phyloP scores from a whole-genome alignment of 2,113 vertebrate genomes.

The Hypomesus transpacificus region DNA sequence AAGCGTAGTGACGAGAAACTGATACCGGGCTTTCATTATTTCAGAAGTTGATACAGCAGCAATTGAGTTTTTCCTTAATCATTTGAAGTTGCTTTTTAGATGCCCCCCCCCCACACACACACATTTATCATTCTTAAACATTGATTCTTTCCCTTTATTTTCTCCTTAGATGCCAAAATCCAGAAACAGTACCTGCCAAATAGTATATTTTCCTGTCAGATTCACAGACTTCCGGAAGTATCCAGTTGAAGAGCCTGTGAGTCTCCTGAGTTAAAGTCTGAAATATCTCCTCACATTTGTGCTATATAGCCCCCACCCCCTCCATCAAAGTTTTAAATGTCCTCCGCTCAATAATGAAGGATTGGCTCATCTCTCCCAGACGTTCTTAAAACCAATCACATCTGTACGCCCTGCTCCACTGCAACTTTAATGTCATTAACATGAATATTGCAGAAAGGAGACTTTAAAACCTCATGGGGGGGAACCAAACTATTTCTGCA shows the following conservation, averaged over 20 bases:
- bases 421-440: constrained; percentile 32
- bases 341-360: constrained; percentile 19
- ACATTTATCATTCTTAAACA: too few relatives aligned
- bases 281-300: neutral
- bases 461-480: constrained; percentile 11
- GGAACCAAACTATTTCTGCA: constrained; percentile 12
- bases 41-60: too few relatives aligned
- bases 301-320: constrained; percentile 9
- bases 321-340: constrained; percentile 35
- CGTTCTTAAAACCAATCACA: constrained; percentile 23
- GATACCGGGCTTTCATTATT: too few relatives aligned
- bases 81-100: too few relatives aligned
- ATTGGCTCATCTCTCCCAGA: constrained; percentile 26
- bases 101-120: too few relatives aligned
- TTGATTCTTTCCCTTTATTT: too few relatives aligned
- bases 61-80: too few relatives aligned
- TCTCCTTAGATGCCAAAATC: too few relatives aligned
- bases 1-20: too few relatives aligned
- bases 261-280: neutral
- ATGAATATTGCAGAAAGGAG: constrained; percentile 47
- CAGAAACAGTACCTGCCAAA: neutral
- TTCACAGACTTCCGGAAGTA: too few relatives aligned
- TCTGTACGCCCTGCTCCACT: neutral
- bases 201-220: neutral
- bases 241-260: neutral